These are phyloP conservation scores for Microcaecilia unicolor DNA, from an alignment of 2,797 vertebrate species.

Conservation along the genomic window DNA sequence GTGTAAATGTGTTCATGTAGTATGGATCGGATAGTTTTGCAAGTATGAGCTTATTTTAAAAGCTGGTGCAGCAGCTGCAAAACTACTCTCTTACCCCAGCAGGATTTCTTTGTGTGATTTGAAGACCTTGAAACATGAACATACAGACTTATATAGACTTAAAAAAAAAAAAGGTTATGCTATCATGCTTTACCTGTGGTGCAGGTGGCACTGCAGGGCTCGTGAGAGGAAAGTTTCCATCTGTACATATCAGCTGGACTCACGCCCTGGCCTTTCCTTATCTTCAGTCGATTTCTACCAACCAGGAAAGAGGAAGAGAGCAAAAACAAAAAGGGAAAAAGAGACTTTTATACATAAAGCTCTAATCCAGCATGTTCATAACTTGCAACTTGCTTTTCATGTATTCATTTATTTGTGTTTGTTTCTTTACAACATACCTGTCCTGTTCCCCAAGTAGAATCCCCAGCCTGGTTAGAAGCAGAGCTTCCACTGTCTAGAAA, in stretches of 20 bases:
- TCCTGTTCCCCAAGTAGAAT: slow-evolving; percentile 48
- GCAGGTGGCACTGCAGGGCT: slow-evolving; percentile 94
- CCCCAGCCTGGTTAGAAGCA: slow-evolving; percentile 43
- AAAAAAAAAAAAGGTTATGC: too few relatives aligned
- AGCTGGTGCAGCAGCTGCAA: too few relatives aligned
- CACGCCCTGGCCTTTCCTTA: slow-evolving; percentile 81
- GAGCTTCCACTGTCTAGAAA: slow-evolving; percentile 50
- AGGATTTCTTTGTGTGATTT: too few relatives aligned
- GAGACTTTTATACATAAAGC: slow-evolving; percentile 10
- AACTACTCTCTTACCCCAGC: too few relatives aligned
- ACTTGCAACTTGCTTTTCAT: slow-evolving; percentile 6
- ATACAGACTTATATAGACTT: too few relatives aligned
- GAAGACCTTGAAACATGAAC: too few relatives aligned
- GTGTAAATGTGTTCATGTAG: too few relatives aligned
- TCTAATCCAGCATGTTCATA: too few relatives aligned
- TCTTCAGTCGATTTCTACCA: slow-evolving; percentile 75
- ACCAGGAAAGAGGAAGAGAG: slow-evolving; percentile 4
- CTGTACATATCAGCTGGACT: slow-evolving; percentile 95
- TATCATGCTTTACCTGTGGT: slow-evolving; percentile 79
- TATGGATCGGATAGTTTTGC: too few relatives aligned
- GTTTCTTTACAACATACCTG: slow-evolving; percentile 40
- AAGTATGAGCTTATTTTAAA: too few relatives aligned
- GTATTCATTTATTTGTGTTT: slow-evolving; percentile 18
- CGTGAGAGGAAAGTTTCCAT: slow-evolving; percentile 94
- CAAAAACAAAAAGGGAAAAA: neutral